Evolutionary conservation across 2,888 invertebrate species (phyloP).

Genomic region (Cerastis leucographa): DNA sequence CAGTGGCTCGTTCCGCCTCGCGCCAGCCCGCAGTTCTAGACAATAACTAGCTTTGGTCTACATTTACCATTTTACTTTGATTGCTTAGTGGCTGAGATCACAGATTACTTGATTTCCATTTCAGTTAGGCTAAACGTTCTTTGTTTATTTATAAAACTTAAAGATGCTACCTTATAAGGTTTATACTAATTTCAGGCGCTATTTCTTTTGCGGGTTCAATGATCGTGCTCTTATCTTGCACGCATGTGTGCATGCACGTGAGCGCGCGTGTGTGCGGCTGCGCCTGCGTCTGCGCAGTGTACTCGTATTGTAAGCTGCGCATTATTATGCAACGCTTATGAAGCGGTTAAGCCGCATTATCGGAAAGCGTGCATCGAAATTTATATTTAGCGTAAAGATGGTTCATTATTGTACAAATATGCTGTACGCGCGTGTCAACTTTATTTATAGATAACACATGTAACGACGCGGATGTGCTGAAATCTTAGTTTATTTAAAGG

Average conservation of each 20-base stretch:
- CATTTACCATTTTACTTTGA: constrained; percentile 67
- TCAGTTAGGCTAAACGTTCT: constrained; percentile 31
- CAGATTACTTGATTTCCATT: constrained; percentile 49
- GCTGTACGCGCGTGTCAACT: constrained; percentile 38
- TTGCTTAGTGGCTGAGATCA: constrained; percentile 57
- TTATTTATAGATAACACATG: constrained; percentile 47
- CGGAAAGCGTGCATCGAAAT: constrained; percentile 74
- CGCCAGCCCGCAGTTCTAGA: constrained; percentile 70
- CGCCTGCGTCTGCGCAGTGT: constrained; percentile 76
- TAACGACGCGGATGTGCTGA: constrained; percentile 8
- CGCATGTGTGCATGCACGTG: constrained; percentile 79
- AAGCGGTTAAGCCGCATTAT: constrained; percentile 78
- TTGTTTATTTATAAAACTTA: constrained; percentile 58
- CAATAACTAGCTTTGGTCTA: constrained; percentile 79
- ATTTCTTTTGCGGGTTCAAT: constrained; percentile 84
- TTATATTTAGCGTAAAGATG: constrained; percentile 63
- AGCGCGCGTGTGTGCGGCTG: constrained; percentile 70
- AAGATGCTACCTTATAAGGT: constrained; percentile 68
- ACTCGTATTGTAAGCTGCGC: constrained; percentile 76
- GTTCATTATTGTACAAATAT: constrained; percentile 54
- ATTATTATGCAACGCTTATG: constrained; percentile 84
- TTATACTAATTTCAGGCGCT: constrained; percentile 85
- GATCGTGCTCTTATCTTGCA: constrained; percentile 85
- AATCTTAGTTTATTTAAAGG: constrained; percentile 4
- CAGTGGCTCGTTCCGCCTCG: constrained; percentile 80